Evolutionary conservation across 2,113 vertebrate genomes (phyloP).

Genomic region (Phyllostomus hastatus): DNA sequence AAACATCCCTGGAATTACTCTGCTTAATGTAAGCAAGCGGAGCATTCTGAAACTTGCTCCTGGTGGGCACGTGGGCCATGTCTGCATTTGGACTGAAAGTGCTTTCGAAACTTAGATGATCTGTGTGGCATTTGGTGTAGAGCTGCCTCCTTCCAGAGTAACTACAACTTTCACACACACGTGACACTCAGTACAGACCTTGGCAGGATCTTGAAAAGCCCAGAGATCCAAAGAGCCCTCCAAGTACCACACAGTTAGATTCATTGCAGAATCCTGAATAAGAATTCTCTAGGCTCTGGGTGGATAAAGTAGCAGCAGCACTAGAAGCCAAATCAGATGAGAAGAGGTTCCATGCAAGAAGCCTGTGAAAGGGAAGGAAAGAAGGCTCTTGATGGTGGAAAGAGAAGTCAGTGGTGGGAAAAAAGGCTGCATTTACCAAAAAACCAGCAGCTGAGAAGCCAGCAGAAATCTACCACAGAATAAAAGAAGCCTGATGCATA

Average conservation of each 20-base stretch:
- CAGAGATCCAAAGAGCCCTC: background rate
- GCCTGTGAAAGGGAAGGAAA: background rate
- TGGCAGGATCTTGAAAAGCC: background rate
- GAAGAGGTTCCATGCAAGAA: background rate
- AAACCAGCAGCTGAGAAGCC: background rate
- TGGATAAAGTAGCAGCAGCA: background rate
- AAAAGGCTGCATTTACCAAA: background rate
- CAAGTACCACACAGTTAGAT: background rate
- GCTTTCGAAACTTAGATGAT: background rate
- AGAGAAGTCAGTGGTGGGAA: background rate
- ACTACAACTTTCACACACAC: background rate
- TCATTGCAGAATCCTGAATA: background rate
- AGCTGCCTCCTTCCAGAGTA: background rate
- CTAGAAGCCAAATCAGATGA: background rate
- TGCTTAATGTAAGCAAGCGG: background rate
- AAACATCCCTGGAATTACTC: background rate
- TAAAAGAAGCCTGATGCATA: background rate
- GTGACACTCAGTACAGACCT: background rate
- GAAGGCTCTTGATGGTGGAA: background rate
- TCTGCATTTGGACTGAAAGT: background rate
- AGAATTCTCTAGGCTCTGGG: background rate
- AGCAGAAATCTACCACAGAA: background rate
- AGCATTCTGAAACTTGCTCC: background rate
- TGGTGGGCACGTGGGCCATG: background rate
- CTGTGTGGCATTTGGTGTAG: background rate